Evolutionary conservation across 2,888 invertebrate species (phyloP), one percentile per base, ranked within the genome.

Genomic region (Diaperis boleti): DNA sequence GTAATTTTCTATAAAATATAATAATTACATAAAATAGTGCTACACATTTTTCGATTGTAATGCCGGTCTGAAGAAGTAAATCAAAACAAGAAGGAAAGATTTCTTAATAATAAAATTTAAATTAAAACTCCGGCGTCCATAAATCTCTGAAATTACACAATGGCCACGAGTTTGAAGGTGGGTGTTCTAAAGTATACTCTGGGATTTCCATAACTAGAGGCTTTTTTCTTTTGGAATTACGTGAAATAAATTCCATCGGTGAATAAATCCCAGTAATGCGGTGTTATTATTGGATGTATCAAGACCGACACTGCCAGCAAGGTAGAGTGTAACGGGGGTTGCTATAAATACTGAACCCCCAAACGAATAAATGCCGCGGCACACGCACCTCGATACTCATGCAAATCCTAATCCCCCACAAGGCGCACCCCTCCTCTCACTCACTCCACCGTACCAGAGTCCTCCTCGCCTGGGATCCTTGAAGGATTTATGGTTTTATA

Each of bases 401-500:
- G 69, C 69, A 69, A 69, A 69, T 69, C 69, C 65, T 54, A 60
- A 62, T 62, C 64, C 60, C 64, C 37, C 35, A 17, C 52, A 66
- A 59, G 66, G 65, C 59, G 64, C 64, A 52, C 64, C 65, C 64
- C 61, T 11, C 47, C 26, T n/a, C n/a, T n/a, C n/a, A n/a, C n/a
- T n/a, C n/a, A 22, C 42, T 37, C 17, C 41, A 13, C 45, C 42
- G 41, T n/a, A n/a, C n/a, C n/a, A n/a, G n/a, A n/a, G n/a, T n/a
- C n/a, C 18, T 54, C 54, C 50, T 56, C 41, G 39, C 41, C 11
- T 47, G 44, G 56, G 56, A 59, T 62, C 60, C 67, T 61, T 62
- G 68, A 68, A 60, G 67, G 67, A 71, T 69, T 69, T 69, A 69
- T 69, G 65, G 62, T 59, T 67, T 66, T 69, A 63, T 65, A 67